Conservation (phyloP, 2,888 invertebrate genomes). For the Tortrix viridana region DNA sequence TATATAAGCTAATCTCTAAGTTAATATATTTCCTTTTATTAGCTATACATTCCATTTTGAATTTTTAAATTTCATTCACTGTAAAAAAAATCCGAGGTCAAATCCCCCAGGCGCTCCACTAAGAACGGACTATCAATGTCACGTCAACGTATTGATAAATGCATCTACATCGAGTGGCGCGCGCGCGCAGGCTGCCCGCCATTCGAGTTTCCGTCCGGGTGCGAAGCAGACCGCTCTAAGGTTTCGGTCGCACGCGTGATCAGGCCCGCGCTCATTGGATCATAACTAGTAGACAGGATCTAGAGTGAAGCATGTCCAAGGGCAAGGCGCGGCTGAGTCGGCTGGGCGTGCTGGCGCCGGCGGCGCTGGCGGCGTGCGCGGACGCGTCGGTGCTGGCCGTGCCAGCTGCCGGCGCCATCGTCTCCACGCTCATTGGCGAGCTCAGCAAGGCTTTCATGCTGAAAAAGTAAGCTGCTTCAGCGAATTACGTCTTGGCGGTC, state of each 20-base stretch:
- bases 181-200: slow-evolving; percentile 46
- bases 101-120: too few relatives aligned
- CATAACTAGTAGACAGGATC: slow-evolving; percentile 24
- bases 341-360: slow-evolving; percentile 76
- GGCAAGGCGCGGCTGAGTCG: slow-evolving; percentile 64
- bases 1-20: too few relatives aligned
- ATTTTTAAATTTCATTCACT: too few relatives aligned
- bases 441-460: slow-evolving; percentile 80
- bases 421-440: slow-evolving; percentile 77
- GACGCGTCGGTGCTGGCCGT: slow-evolving; percentile 78
- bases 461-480: slow-evolving; percentile 64
- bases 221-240: slow-evolving; percentile 79
- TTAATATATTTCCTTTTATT: too few relatives aligned
- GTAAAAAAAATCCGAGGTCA: too few relatives aligned
- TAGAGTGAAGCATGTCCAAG: slow-evolving; percentile 65
- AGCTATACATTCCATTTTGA: too few relatives aligned
- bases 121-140: neutral
- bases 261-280: too few relatives aligned
- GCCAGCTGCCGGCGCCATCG: slow-evolving; percentile 77
- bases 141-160: slow-evolving; percentile 12
- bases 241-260: slow-evolving; percentile 68
- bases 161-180: slow-evolving; percentile 37
- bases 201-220: slow-evolving; percentile 65
- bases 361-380: slow-evolving; percentile 75
- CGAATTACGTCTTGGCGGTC: too few relatives aligned